Percentiles rank a stretch among this genome's conserved stretches.
phyloP scores from a whole-genome alignment of 2,113 vertebrate genomes.

The Rhodinocichla rosea region DNA sequence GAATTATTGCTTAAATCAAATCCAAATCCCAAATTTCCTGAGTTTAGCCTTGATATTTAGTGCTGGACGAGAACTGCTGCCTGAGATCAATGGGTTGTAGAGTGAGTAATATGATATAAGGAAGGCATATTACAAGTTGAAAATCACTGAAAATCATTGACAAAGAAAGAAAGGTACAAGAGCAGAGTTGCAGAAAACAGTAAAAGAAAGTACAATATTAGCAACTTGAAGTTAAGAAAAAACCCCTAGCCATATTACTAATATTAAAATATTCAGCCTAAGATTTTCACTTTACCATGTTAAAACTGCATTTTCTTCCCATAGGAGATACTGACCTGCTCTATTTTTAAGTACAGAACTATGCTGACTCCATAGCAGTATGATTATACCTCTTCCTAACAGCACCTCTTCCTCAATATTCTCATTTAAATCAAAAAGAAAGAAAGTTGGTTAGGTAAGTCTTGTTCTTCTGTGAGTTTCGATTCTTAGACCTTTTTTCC shows the following conservation, averaged over 20 bases:
- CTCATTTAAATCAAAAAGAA: neutral
- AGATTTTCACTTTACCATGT: neutral
- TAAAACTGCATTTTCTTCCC: neutral
- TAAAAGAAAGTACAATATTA: neutral
- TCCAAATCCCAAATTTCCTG: neutral
- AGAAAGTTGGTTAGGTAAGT: neutral
- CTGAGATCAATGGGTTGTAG: neutral
- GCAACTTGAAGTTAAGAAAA: neutral
- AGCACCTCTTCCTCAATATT: neutral
- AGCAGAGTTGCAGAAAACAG: neutral
- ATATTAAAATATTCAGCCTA: neutral
- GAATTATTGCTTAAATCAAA: neutral
- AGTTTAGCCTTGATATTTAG: neutral
- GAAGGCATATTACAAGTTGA: neutral
- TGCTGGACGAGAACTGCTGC: neutral
- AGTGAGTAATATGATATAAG: neutral
- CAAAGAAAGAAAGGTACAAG: neutral
- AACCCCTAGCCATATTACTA: fast-evolving
- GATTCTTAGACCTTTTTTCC: neutral
- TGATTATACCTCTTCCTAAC: neutral
- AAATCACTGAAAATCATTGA: neutral
- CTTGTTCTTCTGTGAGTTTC: neutral
- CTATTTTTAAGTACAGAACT: neutral
- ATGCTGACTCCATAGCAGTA: neutral
- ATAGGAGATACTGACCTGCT: neutral